Conservation (phyloP, 2,113 vertebrate species). For the Agelaius tricolor region DNA sequence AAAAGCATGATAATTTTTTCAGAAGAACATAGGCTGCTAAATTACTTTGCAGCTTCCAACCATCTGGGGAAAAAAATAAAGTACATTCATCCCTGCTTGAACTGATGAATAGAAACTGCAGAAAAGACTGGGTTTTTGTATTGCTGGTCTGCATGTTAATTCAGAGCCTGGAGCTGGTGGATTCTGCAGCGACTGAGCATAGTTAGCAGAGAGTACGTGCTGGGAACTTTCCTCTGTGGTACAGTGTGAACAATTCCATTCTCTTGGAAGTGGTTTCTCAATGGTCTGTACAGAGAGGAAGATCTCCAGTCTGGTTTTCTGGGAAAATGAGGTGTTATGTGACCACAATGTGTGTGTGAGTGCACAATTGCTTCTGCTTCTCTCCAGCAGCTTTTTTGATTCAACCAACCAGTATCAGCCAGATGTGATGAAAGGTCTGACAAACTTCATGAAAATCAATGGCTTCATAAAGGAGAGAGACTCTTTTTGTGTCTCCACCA, state of each 20-base stretch:
- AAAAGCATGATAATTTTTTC: constrained; percentile 40
- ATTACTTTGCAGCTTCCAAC: constrained; percentile 51
- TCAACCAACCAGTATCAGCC: background rate
- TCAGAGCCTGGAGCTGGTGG: background rate
- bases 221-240: background rate
- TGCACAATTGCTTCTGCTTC: background rate
- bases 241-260: background rate
- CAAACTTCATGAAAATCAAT: background rate
- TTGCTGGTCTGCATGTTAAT: constrained; percentile 39
- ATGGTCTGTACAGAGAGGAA: background rate
- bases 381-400: background rate
- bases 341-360: background rate
- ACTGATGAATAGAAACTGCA: constrained; percentile 48
- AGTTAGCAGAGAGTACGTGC: background rate
- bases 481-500: background rate
- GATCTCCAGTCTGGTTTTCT: background rate
- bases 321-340: background rate
- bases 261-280: background rate
- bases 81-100: constrained; percentile 15
- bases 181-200: background rate
- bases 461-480: background rate
- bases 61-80: constrained; percentile 57
- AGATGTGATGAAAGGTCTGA: background rate
- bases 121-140: background rate
- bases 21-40: constrained; percentile 46